Evolutionary conservation across 2,888 invertebrate genomes (phyloP).

Genomic region (Coleophora deauratella): DNA sequence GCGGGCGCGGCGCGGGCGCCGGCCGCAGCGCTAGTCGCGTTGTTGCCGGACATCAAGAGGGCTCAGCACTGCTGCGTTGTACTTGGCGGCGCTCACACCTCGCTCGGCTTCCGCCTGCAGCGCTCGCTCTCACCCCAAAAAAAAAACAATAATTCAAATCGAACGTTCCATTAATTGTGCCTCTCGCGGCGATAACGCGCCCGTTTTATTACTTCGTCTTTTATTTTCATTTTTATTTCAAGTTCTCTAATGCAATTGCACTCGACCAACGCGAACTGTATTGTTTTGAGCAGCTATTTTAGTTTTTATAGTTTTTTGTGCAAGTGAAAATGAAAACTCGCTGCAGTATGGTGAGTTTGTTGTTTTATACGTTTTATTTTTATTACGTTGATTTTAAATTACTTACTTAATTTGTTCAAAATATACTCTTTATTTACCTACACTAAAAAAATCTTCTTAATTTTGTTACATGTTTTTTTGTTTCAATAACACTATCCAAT

Average conservation of each 20-base stretch:
- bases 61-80: slow-evolving; percentile 7
- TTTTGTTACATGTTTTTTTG: slow-evolving; percentile 2
- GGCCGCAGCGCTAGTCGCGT: too few species aligned
- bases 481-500: too few species aligned
- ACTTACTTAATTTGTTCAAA: background rate
- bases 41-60: background rate
- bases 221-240: slow-evolving; percentile 64
- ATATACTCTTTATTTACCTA: background rate
- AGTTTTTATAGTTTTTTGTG: slow-evolving; percentile 56
- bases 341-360: slow-evolving; percentile 51
- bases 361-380: slow-evolving; percentile 11
- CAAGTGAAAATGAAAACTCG: slow-evolving; percentile 46
- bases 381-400: slow-evolving; percentile 6
- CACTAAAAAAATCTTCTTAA: background rate
- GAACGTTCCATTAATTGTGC: slow-evolving; percentile 63
- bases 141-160: slow-evolving; percentile 39
- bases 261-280: slow-evolving; percentile 55
- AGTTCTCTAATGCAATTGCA: slow-evolving; percentile 67
- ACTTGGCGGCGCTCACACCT: slow-evolving; percentile 20
- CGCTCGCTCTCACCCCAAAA: slow-evolving; percentile 30
- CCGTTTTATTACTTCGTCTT: slow-evolving; percentile 55
- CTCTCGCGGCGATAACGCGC: slow-evolving; percentile 56
- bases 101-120: slow-evolving; percentile 33
- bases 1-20: slow-evolving; percentile 11
- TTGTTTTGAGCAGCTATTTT: slow-evolving; percentile 48